phyloP scores from a whole-genome alignment of 2,888 invertebrate genomes.

The Netelia inedita region DNA sequence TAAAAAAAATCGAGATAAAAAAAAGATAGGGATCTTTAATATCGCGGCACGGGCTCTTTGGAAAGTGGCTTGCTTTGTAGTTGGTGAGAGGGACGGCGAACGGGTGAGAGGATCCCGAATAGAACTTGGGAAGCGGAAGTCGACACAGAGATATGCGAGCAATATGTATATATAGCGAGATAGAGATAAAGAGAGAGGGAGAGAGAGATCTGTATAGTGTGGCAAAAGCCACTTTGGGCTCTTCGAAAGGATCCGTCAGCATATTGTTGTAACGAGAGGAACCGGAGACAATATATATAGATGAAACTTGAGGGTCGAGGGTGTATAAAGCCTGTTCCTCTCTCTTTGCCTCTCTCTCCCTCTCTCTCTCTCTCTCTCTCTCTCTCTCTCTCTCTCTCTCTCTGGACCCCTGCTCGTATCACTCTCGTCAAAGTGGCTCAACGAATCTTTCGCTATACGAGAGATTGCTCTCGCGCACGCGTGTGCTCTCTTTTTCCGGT shows the following conservation, averaged over 20 bases:
- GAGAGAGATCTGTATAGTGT: not conserved
- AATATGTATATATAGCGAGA: not conserved
- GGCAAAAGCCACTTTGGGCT: slow-evolving; percentile 55
- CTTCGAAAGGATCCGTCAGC: slow-evolving; percentile 59
- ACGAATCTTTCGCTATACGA: slow-evolving; percentile 51
- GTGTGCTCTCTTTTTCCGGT: slow-evolving; percentile 28
- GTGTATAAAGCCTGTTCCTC: slow-evolving; percentile 10
- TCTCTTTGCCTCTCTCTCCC: not conserved
- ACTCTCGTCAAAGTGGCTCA: slow-evolving; percentile 55
- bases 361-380: slow-evolving; percentile 11
- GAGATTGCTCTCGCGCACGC: slow-evolving; percentile 27
- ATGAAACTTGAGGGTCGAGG: slow-evolving; percentile 27
- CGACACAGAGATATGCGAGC: slow-evolving; percentile 2
- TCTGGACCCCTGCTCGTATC: slow-evolving; percentile 29
- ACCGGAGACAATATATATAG: slow-evolving; percentile 1
- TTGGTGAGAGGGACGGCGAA: slow-evolving; percentile 20
- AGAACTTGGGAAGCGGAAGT: slow-evolving; percentile 13
- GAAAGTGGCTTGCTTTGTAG: slow-evolving; percentile 53
- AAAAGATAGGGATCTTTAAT: slow-evolving; percentile 40
- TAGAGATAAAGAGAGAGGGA: not conserved
- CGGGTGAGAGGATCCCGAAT: not conserved
- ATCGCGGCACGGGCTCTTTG: slow-evolving; percentile 49
- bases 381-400: slow-evolving; percentile 11
- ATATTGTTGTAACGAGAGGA: slow-evolving; percentile 53
- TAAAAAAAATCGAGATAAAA: slow-evolving; percentile 17